Evolutionary conservation across 2,888 invertebrate genomes (phyloP), one percentile per base, ranked within the genome.

Genomic region (Parelbella ahira): DNA sequence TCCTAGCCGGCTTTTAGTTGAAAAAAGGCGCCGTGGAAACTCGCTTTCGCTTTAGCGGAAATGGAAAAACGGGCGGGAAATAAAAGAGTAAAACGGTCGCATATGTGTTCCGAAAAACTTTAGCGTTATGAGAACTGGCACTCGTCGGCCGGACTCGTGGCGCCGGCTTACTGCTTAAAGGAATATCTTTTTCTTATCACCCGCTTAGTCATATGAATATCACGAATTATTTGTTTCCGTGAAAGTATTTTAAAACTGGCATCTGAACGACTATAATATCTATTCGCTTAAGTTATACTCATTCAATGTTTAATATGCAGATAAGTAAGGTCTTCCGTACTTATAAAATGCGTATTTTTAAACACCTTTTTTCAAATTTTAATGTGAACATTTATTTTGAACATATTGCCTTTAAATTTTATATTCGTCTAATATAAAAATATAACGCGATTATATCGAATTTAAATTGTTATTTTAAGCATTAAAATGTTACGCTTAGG

Each of bases 31-130:
- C 71, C 62, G 77, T 71, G 72, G 69, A 83, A 78, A 81, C 79
- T 80, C 70, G 77, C 77, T 82, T 81, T 82, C 78, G 75, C 71
- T 80, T 72, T 71, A 71, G 68, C 72, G 74, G 68, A 74, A 81
- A 83, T 79, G 79, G 78, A 77, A 82, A 54, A 78, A 81, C 77
- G 74, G 64, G 66, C 58, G 57, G 55, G 68, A 80, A 82, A 76
- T 76, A 75, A 78, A 75, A 49, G 60, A 63, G 53, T 50, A 66
- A 60, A 68, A 61, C 57, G 56, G 57, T 58, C 67, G 67, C 83
- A 79, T 80, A 79, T 82, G 82, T 73, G 76, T 67, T 64, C 67
- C 56, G 62, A 65, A 62, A 58, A 71, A 72, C 67, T 73, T 73
- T 72, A 61, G 58, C 60, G 58, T 68, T 70, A 68, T 68, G 66